These are phyloP conservation scores for Columba livia DNA, from an alignment of 2,113 vertebrate genomes.

Conservation along the genomic window DNA sequence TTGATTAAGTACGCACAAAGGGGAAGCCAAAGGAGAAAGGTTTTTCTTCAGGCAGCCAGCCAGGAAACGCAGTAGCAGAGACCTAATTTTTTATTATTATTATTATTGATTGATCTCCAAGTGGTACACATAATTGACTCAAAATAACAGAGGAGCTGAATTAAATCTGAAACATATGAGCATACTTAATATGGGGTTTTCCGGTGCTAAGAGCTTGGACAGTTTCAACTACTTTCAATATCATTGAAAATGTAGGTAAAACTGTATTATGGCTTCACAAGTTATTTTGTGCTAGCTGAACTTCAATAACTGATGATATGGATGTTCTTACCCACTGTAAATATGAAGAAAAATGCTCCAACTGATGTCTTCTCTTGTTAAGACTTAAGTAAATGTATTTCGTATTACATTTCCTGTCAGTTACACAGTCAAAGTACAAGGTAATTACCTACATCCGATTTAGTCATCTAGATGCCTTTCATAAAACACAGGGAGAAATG, in stretches of 20 bases:
- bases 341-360: constrained; percentile 40
- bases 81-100: constrained; percentile 32
- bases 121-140: constrained; percentile 52
- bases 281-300: constrained; percentile 14
- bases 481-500: constrained; percentile 14
- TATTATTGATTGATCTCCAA: constrained; percentile 9
- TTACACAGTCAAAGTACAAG: constrained; percentile 45
- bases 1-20: constrained; percentile 35
- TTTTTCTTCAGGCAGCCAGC: constrained; percentile 21
- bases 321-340: background rate
- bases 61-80: constrained; percentile 22
- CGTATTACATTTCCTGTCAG: constrained; percentile 54
- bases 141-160: constrained; percentile 49
- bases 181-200: background rate
- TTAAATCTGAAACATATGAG: constrained; percentile 18
- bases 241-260: background rate
- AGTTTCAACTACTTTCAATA: background rate
- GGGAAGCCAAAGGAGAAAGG: background rate
- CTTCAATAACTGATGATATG: constrained; percentile 11
- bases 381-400: constrained; percentile 57
- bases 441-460: constrained; percentile 63
- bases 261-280: background rate
- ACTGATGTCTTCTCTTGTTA: constrained; percentile 32
- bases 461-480: constrained; percentile 57
- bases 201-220: background rate